A percentile compares a stretch with the other conserved stretches of the same genome.
phyloP scores from a whole-genome alignment of 2,888 invertebrate species.

The Suillia variegata region DNA sequence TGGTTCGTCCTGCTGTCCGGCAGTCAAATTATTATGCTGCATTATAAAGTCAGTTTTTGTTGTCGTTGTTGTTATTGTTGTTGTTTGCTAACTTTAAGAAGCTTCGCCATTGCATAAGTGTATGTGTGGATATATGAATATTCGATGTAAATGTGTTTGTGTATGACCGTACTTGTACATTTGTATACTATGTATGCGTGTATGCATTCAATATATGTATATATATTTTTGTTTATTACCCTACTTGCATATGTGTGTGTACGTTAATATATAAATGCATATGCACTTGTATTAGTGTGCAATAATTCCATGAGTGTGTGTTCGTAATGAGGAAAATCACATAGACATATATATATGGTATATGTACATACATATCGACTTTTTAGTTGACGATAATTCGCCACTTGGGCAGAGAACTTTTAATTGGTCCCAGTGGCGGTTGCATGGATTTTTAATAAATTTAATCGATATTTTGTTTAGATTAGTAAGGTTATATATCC shows the following conservation, averaged over 20 bases:
- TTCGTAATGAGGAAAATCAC: background rate
- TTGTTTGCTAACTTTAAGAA: slow-evolving; percentile 18
- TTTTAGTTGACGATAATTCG: slow-evolving; percentile 25
- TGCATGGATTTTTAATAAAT: too few species aligned
- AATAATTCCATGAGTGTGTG: background rate
- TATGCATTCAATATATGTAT: too few species aligned
- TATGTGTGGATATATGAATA: too few species aligned
- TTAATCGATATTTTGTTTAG: too few species aligned
- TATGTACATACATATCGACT: background rate
- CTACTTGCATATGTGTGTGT: background rate
- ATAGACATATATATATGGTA: too few species aligned
- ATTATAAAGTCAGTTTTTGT: slow-evolving; percentile 22
- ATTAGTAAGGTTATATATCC: too few species aligned
- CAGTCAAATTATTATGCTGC: slow-evolving; percentile 9
- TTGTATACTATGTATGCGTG: slow-evolving; percentile 9
- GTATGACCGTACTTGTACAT: background rate
- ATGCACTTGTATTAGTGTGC: slow-evolving; percentile 4
- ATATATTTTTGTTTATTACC: background rate
- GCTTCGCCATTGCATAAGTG: slow-evolving; percentile 5
- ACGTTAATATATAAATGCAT: slow-evolving; percentile 6
- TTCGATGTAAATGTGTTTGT: background rate
- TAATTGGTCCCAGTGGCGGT: slow-evolving; percentile 2
- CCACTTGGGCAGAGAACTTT: slow-evolving; percentile 10
- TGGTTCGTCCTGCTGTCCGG: background rate
- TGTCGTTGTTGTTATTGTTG: slow-evolving; percentile 6